phyloP scores from a whole-genome alignment of 2,797 vertebrate genomes.

The Danio tinwini region DNA sequence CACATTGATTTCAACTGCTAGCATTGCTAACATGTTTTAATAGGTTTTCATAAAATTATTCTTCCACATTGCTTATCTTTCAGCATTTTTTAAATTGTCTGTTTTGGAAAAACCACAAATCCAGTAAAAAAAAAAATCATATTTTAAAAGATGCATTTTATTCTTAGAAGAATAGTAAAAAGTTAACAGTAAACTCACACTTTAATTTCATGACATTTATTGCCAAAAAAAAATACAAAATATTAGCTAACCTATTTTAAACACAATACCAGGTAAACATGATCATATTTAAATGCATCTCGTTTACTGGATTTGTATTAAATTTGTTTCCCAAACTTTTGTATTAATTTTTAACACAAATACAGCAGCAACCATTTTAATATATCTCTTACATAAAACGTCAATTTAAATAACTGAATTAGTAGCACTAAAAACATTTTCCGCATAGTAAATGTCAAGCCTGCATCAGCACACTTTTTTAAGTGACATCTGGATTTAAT shows the following conservation, averaged over 20 bases:
- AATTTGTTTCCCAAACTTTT: background rate
- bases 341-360: background rate
- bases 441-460: background rate
- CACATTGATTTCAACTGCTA: too few relatives aligned
- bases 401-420: background rate
- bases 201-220: background rate
- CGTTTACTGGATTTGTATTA: background rate
- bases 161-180: too few relatives aligned
- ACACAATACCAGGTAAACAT: background rate
- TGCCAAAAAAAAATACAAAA: background rate
- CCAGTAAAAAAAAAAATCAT: too few relatives aligned
- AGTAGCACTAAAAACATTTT: conserved; percentile 1
- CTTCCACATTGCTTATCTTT: too few relatives aligned
- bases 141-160: too few relatives aligned
- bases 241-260: background rate
- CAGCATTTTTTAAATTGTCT: too few relatives aligned
- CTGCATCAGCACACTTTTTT: background rate
- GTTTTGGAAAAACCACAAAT: too few relatives aligned
- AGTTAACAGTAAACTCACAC: too few relatives aligned
- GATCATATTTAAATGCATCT: background rate
- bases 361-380: background rate
- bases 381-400: background rate
- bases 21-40: too few relatives aligned
- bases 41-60: too few relatives aligned
- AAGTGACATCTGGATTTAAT: background rate